Evolutionary conservation across 2,113 vertebrate genomes (phyloP).

Genomic region (Mormyrus lacerda): DNA sequence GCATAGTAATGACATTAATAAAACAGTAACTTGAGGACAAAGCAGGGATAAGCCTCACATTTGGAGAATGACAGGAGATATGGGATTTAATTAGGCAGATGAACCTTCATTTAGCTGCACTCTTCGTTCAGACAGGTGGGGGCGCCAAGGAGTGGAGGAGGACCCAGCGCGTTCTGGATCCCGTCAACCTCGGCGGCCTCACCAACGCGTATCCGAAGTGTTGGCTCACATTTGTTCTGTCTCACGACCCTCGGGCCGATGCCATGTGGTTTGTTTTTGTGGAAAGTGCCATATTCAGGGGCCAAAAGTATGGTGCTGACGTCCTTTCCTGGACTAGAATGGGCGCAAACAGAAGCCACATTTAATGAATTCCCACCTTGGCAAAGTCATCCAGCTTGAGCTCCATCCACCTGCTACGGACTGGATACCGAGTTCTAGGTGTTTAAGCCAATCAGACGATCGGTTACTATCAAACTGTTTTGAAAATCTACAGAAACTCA

Average conservation of each 20-base stretch:
- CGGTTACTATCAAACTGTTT: not conserved
- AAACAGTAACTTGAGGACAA: not conserved
- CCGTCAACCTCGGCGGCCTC: not conserved
- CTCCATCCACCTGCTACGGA: not conserved
- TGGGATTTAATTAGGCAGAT: not conserved
- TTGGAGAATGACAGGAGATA: not conserved
- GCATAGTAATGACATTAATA: not conserved
- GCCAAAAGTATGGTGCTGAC: not conserved
- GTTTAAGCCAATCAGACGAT: not conserved
- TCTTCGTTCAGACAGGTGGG: not conserved
- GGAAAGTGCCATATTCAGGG: not conserved
- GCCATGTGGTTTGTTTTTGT: not conserved
- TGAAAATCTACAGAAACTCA: not conserved
- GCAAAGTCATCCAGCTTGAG: not conserved
- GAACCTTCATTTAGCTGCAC: not conserved
- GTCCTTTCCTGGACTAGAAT: not conserved
- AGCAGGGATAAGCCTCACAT: not conserved
- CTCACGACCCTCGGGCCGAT: not conserved
- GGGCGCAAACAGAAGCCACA: not conserved
- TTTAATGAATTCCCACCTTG: not conserved
- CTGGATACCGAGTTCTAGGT: not conserved
- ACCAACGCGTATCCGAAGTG: not conserved
- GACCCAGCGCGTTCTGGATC: not conserved
- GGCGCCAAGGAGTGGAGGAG: not conserved
- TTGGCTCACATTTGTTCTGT: not conserved